phyloP scores from a whole-genome alignment of 2,888 invertebrate genomes.

The Fragum fragum region DNA sequence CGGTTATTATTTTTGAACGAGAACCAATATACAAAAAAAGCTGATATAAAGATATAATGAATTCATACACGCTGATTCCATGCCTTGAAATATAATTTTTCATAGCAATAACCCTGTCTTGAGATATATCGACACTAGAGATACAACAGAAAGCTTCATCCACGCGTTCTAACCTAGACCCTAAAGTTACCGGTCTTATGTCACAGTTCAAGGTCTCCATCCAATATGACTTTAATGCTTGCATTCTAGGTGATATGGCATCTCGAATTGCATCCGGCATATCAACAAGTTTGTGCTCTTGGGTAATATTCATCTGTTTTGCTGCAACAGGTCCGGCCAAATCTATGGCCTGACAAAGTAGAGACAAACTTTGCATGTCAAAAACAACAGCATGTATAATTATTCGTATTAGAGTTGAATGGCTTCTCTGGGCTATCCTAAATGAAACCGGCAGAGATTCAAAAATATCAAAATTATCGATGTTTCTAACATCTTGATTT shows the following conservation, averaged over 20 bases:
- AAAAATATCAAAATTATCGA: constrained; percentile 32
- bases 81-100: constrained; percentile 19
- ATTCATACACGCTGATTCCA: constrained; percentile 44
- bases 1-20: constrained; percentile 29
- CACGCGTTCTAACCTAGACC: constrained; percentile 15
- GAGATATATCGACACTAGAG: constrained; percentile 26
- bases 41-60: constrained; percentile 46
- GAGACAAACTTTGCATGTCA: constrained; percentile 38
- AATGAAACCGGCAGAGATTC: constrained; percentile 49
- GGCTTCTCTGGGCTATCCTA: constrained; percentile 41
- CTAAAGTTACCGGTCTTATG: constrained; percentile 40
- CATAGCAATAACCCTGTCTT: constrained; percentile 1
- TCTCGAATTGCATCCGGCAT: constrained; percentile 29
- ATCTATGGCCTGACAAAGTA: constrained; percentile 49
- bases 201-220: constrained; percentile 35
- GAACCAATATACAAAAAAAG: constrained; percentile 28
- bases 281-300: constrained; percentile 26
- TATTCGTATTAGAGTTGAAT: constrained; percentile 38
- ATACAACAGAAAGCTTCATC: constrained; percentile 39
- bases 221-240: constrained; percentile 41
- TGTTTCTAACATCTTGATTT: constrained; percentile 28
- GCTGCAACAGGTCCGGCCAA: constrained; percentile 33
- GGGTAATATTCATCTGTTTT: constrained; percentile 10
- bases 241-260: constrained; percentile 34
- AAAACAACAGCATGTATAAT: constrained; percentile 40